Conservation (phyloP, 2,113 vertebrate genomes). For the Peromyscus polionotus region DNA sequence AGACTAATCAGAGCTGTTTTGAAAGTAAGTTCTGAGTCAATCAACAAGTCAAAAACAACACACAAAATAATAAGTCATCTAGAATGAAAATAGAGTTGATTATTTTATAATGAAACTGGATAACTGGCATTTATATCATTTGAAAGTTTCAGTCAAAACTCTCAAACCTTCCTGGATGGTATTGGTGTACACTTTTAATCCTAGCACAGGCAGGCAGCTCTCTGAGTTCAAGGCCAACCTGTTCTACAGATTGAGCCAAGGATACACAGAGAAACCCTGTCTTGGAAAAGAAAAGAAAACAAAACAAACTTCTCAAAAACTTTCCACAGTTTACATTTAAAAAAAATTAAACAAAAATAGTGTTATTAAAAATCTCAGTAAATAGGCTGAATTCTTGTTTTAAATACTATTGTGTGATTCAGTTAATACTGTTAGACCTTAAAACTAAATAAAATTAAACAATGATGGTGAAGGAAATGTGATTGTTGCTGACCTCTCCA, state of each 20-base stretch:
- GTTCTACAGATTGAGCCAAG: not conserved
- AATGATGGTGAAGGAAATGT: not conserved
- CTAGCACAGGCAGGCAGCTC: not conserved
- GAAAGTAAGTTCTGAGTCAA: conserved; percentile 10
- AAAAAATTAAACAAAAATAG: not conserved
- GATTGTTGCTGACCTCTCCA: not conserved
- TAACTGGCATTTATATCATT: not conserved
- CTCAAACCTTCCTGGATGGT: not conserved
- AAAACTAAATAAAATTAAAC: not conserved
- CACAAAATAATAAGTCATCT: not conserved
- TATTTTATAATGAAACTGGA: conserved; percentile 1
- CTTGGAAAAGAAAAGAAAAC: not conserved
- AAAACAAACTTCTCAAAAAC: not conserved
- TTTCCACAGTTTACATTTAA: not conserved
- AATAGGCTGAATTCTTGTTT: not conserved
- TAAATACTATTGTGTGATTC: not conserved
- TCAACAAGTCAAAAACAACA: not conserved
- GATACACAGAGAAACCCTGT: not conserved
- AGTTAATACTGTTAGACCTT: not conserved
- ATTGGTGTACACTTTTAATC: not conserved
- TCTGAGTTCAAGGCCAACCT: not conserved
- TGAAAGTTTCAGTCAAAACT: conserved; percentile 25
- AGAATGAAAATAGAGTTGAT: not conserved
- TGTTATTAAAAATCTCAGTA: not conserved
- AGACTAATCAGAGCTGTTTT: not conserved